Evolutionary conservation across 2,113 vertebrate genomes (phyloP).

Genomic region (Dicerorhinus sumatrensis): DNA sequence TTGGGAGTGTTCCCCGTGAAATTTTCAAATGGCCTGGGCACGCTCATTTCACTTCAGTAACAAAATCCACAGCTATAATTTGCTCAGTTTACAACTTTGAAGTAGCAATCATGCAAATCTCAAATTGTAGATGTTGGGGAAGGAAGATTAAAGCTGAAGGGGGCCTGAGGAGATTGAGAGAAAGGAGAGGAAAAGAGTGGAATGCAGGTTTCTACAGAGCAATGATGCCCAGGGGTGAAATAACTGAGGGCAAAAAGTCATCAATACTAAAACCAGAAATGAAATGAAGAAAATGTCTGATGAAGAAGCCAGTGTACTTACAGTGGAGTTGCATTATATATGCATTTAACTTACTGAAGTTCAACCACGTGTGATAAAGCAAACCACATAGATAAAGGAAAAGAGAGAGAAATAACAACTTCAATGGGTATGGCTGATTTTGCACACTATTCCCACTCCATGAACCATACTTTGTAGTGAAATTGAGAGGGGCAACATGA

Average conservation of each 20-base stretch:
- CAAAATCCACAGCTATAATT: constrained; percentile 36
- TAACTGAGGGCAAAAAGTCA: neutral
- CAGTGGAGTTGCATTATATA: neutral
- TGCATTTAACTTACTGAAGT: neutral
- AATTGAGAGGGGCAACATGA: neutral
- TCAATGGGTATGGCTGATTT: neutral
- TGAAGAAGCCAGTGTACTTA: neutral
- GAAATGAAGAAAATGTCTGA: neutral
- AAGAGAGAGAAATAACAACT: neutral
- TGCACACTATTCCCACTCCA: neutral
- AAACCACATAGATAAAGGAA: neutral
- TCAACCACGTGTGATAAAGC: neutral
- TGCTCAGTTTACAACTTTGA: constrained; percentile 48
- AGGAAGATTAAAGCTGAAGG: constrained; percentile 6
- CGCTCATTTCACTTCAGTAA: neutral
- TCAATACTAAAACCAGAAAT: neutral
- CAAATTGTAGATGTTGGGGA: constrained; percentile 13
- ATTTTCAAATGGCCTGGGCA: neutral
- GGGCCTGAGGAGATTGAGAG: neutral
- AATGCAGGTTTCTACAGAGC: neutral
- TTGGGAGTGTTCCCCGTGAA: neutral
- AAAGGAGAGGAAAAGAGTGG: neutral
- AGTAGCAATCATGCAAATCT: constrained; percentile 12
- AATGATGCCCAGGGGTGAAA: neutral
- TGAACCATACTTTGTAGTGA: neutral